These are phyloP conservation scores for Sylvilagus floridanus DNA, from an alignment of 2,797 vertebrate genomes.

Conservation along the genomic window DNA sequence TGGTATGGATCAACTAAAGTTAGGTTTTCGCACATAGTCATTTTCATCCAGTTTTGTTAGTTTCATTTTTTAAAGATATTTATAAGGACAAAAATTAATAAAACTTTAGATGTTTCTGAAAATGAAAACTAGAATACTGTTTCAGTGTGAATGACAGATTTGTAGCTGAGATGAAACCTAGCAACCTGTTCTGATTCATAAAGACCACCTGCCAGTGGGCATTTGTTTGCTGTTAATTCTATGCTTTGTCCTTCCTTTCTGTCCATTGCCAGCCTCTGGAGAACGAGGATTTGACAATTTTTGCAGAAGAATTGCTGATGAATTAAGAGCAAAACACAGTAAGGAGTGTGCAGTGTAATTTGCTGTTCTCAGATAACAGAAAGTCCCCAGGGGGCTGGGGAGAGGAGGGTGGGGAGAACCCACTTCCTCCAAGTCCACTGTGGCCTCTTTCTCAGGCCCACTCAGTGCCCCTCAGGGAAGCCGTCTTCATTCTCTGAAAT, in stretches of 20 bases:
- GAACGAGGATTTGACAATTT: slow-evolving; percentile 32
- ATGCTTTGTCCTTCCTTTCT: slow-evolving; percentile 21
- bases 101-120: slow-evolving; percentile 65
- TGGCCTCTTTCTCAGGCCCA: not conserved
- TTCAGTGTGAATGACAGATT: slow-evolving; percentile 14
- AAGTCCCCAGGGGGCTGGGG: not conserved
- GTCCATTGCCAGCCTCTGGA: slow-evolving; percentile 25
- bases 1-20: slow-evolving; percentile 10
- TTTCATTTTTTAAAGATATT: slow-evolving; percentile 65
- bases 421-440: not conserved
- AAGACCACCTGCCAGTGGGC: slow-evolving; percentile 14
- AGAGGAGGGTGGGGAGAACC: not conserved
- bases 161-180: slow-evolving; percentile 46
- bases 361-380: slow-evolving; percentile 20
- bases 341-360: not conserved
- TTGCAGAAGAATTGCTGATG: slow-evolving; percentile 38
- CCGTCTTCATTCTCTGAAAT: not conserved
- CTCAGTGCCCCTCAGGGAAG: not conserved
- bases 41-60: slow-evolving; percentile 77
- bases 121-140: slow-evolving; percentile 1
- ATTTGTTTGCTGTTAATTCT: not conserved
- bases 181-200: not conserved
- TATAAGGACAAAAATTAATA: slow-evolving; percentile 15
- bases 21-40: slow-evolving; percentile 48
- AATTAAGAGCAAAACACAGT: not conserved